A percentile compares a stretch with the other conserved stretches of the same genome.
These are phyloP conservation scores for Pseudochromis fuscus DNA, from an alignment of 2,797 vertebrate species.

Conservation along the genomic window DNA sequence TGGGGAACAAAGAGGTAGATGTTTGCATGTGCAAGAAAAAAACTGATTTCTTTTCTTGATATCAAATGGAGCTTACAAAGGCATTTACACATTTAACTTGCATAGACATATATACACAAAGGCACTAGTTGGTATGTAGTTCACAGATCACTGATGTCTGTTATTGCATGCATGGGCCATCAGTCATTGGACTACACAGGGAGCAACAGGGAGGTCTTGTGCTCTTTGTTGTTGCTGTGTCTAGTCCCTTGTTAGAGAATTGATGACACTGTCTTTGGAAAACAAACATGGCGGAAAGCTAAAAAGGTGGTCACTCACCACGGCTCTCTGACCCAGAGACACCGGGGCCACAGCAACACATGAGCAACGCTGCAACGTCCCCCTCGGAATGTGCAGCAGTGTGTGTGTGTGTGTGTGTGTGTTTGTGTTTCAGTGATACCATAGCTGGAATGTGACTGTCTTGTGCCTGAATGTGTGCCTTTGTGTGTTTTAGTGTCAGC, in stretches of 20 bases:
- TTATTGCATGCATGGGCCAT: conserved; percentile 64
- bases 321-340: conserved; percentile 81
- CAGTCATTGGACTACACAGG: conserved; percentile 62
- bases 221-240: conserved; percentile 81
- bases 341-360: conserved; percentile 76
- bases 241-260: conserved; percentile 83
- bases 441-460: conserved; percentile 79
- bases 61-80: conserved; percentile 40
- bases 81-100: conserved; percentile 37
- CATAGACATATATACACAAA: conserved; percentile 35
- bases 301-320: conserved; percentile 85
- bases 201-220: conserved; percentile 74
- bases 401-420: conserved; percentile 57
- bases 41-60: conserved; percentile 36
- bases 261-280: conserved; percentile 83
- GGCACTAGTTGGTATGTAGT: conserved; percentile 58
- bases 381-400: conserved; percentile 77
- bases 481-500: conserved; percentile 71
- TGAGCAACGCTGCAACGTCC: conserved; percentile 62
- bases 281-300: conserved; percentile 82
- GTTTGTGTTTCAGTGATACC: conserved; percentile 82
- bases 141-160: conserved; percentile 60
- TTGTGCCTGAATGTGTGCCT: conserved; percentile 80
- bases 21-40: conserved; percentile 15
- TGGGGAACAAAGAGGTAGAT: conserved; percentile 5